Base-by-base conservation (phyloP, 2,113 vertebrate genomes). In the Marcusenius ussheri region DNA sequence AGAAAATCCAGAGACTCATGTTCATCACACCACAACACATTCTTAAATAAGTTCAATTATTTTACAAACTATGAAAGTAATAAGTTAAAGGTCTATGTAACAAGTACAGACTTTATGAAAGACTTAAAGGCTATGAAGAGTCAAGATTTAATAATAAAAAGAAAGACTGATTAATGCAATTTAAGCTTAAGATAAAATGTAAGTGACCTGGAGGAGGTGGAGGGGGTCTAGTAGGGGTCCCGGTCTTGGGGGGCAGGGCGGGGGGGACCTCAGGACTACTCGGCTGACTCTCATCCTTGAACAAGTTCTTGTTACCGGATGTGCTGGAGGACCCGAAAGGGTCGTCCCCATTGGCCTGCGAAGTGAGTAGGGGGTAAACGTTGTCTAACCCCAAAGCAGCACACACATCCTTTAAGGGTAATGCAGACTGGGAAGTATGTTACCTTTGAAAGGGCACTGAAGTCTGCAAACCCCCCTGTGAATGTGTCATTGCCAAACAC, bases 221-320 rank as follows among this genome's bases (percentile, higher is more conserved):
- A 58, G 98, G 98, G 9, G 98, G 98, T 93, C 98, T 95, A 11
- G 98, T 98, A 89, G 98, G 98, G 8, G 98, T 99, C 93, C 98
- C 98, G 2, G 95, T 97, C 95, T 99, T 99, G 21, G 98, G 98
- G 15, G 98, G 98, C 93, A 99, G 94, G 47, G 98, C 98, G 84
- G 98, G 98, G 91, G 98, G 98, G 56, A 97, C 91, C n/a, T 98
- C 98, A 39, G 97, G 93, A 92, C 89, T 94, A 89, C 90, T 94
- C 91, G 95, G 94, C 91, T 94, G 93, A 19, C 92, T 91, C 88
- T 97, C 95, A 19, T 98, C 97, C 91, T 97, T 97, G 93, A 97
- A 98, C 77, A 96, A 88, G 91, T 97, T 98, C 93, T 98, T 98
- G 91, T 96, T 97, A 95, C 95, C 93, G 46, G 96, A 77, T 77